These are phyloP conservation scores for Oenanthe melanoleuca DNA, from an alignment of 2,113 vertebrate genomes.

Conservation along the genomic window DNA sequence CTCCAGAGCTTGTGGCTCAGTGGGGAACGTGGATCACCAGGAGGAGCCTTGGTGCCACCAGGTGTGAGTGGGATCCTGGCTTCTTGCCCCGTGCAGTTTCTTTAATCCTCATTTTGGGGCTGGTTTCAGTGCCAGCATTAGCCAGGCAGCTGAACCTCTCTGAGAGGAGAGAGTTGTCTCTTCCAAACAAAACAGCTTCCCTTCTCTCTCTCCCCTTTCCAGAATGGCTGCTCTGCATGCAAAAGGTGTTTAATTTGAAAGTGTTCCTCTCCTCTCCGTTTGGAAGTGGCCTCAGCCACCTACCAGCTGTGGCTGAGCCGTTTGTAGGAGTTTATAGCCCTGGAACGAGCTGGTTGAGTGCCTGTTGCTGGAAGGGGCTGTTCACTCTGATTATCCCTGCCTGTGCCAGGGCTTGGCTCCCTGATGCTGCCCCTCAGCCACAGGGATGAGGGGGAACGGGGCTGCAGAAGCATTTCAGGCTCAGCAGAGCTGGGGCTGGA, in stretches of 20 bases:
- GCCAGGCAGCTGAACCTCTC: neutral
- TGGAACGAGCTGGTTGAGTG: neutral
- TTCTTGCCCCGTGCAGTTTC: neutral
- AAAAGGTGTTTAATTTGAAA: conserved; percentile 1
- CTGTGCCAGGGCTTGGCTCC: neutral
- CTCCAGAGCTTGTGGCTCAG: neutral
- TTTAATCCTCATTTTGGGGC: neutral
- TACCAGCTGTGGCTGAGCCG: neutral
- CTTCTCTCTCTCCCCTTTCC: neutral
- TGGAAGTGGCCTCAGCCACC: neutral
- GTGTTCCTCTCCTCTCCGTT: neutral
- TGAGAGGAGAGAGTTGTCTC: neutral
- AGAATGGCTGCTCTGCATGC: neutral
- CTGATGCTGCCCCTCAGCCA: neutral
- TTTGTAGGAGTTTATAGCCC: neutral
- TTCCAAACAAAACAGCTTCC: neutral
- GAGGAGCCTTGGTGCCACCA: neutral
- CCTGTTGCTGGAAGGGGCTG: neutral
- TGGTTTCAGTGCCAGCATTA: neutral
- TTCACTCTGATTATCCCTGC: neutral
- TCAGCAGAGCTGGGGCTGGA: neutral
- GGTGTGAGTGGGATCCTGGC: neutral
- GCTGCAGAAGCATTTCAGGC: neutral
- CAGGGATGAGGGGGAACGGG: fast-evolving
- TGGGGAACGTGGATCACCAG: neutral